A percentile compares a stretch with the other conserved stretches of the same genome.
These are phyloP conservation scores for Trichosurus vulpecula DNA, from an alignment of 2,797 vertebrate genomes.

Conservation along the genomic window DNA sequence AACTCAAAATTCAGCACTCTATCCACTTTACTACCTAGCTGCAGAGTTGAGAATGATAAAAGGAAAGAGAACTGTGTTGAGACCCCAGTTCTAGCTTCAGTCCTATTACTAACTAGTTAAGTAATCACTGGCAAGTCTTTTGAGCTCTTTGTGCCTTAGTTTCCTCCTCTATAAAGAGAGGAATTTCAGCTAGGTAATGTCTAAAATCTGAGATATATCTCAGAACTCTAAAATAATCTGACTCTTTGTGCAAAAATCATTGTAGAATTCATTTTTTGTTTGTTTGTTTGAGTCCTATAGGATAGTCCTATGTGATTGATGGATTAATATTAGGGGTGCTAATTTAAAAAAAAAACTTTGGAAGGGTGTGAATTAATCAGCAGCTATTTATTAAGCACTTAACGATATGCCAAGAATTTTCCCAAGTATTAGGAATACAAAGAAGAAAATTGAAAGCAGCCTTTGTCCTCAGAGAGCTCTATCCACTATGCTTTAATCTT, in stretches of 20 bases:
- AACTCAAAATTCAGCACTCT: not conserved
- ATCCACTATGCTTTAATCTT: not conserved
- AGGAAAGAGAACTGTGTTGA: not conserved
- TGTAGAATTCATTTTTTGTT: not conserved
- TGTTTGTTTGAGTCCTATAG: not conserved
- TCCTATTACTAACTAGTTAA: not conserved
- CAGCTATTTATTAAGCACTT: too few relatives aligned
- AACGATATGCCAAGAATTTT: too few relatives aligned
- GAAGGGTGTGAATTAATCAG: too few relatives aligned
- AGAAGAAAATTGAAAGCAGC: too few relatives aligned
- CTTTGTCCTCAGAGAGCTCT: too few relatives aligned
- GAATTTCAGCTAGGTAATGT: not conserved
- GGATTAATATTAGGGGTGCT: not conserved
- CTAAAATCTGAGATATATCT: not conserved
- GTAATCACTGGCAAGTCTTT: not conserved
- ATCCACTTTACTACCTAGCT: not conserved
- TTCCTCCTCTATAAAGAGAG: not conserved
- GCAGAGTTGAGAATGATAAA: not conserved
- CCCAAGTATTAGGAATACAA: too few relatives aligned
- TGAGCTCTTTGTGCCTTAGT: not conserved
- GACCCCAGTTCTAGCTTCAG: not conserved
- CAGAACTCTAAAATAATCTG: not conserved
- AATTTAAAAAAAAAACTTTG: too few relatives aligned
- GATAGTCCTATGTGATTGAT: not conserved
- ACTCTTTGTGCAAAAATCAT: not conserved